Evolutionary conservation across 2,113 vertebrate genomes (phyloP).

Genomic region (Empidonax alnorum): DNA sequence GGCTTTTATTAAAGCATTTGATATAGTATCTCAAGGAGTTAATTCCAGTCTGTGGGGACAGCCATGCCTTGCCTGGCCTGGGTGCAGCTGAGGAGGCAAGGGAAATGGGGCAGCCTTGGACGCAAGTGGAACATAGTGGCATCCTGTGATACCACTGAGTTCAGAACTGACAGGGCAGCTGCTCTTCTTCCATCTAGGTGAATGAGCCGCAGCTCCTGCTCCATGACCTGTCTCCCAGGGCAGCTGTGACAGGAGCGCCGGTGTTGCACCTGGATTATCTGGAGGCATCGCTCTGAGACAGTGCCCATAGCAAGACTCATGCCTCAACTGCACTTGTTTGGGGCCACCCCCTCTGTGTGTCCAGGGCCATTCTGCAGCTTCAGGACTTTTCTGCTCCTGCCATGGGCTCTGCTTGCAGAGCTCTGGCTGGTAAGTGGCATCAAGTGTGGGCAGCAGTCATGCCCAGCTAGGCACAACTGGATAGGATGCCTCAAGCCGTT

Average conservation of each 20-base stretch:
- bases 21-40: slow-evolving; percentile 13
- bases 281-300: not conserved
- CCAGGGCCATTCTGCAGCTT: not conserved
- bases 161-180: accelerated
- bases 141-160: not conserved
- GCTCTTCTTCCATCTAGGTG: not conserved
- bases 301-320: not conserved
- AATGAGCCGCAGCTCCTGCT: accelerated
- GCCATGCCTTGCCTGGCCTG: not conserved
- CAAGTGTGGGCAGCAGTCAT: not conserved
- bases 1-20: slow-evolving; percentile 51
- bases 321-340: accelerated
- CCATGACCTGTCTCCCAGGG: accelerated
- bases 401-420: not conserved
- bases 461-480: not conserved
- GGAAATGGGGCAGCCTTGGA: accelerated
- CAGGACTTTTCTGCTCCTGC: not conserved
- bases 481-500: not conserved
- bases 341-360: accelerated
- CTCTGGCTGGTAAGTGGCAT: not conserved
- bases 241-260: not conserved
- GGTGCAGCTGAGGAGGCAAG: accelerated
- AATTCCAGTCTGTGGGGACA: not conserved
- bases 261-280: not conserved
- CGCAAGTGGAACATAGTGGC: not conserved